phyloP scores from a whole-genome alignment of 2,888 invertebrate genomes.

The Diadegma fenestrale region DNA sequence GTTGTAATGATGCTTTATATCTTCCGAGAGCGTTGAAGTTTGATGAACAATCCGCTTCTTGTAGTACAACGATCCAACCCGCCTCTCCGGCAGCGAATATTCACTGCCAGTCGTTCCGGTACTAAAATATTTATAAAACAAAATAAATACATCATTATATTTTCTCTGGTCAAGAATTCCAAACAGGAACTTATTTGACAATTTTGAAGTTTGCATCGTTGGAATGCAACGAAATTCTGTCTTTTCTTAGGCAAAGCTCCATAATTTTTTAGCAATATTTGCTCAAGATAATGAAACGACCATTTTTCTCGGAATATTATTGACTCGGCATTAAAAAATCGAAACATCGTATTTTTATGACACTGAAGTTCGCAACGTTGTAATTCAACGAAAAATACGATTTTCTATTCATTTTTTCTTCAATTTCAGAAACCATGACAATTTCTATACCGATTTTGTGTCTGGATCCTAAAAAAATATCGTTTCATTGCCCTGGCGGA shows the following conservation, averaged over 20 bases:
- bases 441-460: too few relatives aligned
- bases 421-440: too few relatives aligned
- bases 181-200: neutral
- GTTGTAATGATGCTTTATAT: constrained; percentile 88
- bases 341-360: too few relatives aligned
- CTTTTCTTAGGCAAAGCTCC: neutral
- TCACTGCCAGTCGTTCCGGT: constrained; percentile 87
- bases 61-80: constrained; percentile 84
- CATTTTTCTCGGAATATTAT: too few relatives aligned
- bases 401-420: too few relatives aligned
- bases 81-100: constrained; percentile 85
- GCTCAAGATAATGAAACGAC: neutral
- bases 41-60: constrained; percentile 84
- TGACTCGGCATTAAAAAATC: too few relatives aligned
- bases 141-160: neutral
- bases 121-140: constrained; percentile 77
- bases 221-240: neutral
- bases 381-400: too few relatives aligned
- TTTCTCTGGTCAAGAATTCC: neutral
- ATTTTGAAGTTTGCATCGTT: neutral
- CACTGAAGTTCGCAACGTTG: too few relatives aligned
- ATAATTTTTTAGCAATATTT: neutral
- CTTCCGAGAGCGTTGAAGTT: constrained; percentile 84
- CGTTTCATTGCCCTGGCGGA: too few relatives aligned
- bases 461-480: too few relatives aligned